A percentile compares a stretch with the other conserved stretches of the same genome.
These are phyloP conservation scores for Eclectus roratus DNA, from an alignment of 2,113 vertebrate genomes.

Conservation along the genomic window DNA sequence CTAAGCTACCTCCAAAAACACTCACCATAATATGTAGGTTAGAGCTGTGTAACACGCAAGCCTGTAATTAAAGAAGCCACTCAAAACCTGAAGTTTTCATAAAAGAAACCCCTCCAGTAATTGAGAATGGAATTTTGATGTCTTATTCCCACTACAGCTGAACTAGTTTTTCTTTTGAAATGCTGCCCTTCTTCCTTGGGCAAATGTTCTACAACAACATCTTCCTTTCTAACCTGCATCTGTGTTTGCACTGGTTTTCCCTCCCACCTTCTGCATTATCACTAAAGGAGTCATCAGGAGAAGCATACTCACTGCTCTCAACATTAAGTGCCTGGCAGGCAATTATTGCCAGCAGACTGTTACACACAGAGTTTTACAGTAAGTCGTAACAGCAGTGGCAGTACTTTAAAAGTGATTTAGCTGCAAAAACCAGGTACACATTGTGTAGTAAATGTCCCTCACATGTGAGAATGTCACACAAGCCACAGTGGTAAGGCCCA, in stretches of 20 bases:
- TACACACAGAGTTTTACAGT: not conserved
- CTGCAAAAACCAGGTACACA: not conserved
- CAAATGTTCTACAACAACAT: conserved; percentile 35
- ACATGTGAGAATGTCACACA: not conserved
- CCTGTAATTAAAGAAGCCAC: conserved; percentile 56
- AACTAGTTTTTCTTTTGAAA: conserved; percentile 48
- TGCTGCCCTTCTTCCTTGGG: conserved; percentile 5
- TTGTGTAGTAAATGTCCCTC: conserved; percentile 16
- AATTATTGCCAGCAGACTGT: conserved; percentile 51
- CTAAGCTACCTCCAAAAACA: conserved; percentile 34
- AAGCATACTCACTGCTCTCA: conserved; percentile 18
- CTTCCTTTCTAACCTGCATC: conserved; percentile 36
- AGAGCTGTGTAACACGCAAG: conserved; percentile 9
- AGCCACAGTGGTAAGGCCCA: not conserved
- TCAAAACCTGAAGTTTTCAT: conserved; percentile 34
- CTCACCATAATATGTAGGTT: conserved; percentile 8
- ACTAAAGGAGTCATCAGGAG: conserved; percentile 53
- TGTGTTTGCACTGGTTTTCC: not conserved
- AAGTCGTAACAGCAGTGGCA: conserved; percentile 10
- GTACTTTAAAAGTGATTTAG: conserved; percentile 17
- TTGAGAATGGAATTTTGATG: conserved; percentile 48
- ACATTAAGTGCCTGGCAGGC: conserved; percentile 15
- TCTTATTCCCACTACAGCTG: conserved; percentile 1
- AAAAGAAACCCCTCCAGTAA: conserved; percentile 51
- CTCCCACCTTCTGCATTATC: conserved; percentile 56